Evolutionary conservation across 2,797 vertebrate species (phyloP).

Genomic region (Platyrinchus mystaceus): DNA sequence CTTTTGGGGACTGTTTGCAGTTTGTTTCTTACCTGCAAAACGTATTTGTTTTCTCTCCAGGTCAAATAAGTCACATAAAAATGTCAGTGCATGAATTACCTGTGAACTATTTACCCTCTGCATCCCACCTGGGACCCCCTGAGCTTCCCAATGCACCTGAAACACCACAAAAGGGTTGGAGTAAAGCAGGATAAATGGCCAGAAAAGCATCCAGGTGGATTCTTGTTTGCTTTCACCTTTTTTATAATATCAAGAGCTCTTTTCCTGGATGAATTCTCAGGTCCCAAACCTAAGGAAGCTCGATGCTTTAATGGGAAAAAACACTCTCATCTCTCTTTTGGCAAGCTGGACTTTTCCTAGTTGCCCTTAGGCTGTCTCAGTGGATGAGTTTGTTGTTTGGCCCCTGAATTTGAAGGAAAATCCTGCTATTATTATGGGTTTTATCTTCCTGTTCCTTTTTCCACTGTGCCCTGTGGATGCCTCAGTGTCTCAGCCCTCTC

Average conservation of each 20-base stretch:
- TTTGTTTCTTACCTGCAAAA: not conserved
- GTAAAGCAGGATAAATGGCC: not conserved
- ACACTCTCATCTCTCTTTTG: fast-evolving
- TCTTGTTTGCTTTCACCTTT: not conserved
- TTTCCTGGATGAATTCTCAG: not conserved
- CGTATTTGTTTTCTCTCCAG: conserved; percentile 1
- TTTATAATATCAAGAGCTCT: not conserved
- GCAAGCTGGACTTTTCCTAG: not conserved
- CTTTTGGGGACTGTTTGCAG: not conserved
- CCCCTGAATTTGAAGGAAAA: not conserved
- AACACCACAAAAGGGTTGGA: not conserved
- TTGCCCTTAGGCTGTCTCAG: not conserved
- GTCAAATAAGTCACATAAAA: conserved; percentile 18
- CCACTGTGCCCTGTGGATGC: not conserved
- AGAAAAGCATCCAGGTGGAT: not conserved
- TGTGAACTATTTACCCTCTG: not conserved
- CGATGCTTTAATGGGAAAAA: not conserved
- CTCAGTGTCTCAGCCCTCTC: not conserved
- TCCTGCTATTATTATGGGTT: not conserved
- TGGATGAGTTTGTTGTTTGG: not conserved
- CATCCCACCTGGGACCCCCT: not conserved
- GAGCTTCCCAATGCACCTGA: not conserved
- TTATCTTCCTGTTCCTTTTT: not conserved
- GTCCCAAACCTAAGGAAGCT: not conserved
- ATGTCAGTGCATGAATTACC: conserved; percentile 12